Conservation (phyloP, 2,113 vertebrate genomes). For the Sebastes fasciatus region DNA sequence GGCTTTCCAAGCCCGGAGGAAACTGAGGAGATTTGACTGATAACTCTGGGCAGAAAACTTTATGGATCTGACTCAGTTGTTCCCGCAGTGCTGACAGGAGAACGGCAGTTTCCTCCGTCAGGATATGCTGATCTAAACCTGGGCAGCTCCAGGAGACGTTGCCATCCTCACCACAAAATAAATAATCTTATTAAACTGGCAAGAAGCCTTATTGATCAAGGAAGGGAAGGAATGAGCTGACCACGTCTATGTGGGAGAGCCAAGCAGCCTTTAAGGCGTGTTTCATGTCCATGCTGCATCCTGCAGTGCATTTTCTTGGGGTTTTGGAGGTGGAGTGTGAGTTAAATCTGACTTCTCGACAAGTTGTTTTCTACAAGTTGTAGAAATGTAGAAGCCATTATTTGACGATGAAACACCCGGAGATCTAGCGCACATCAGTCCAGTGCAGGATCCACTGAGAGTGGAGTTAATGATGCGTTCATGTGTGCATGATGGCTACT, state of each 20-base stretch:
- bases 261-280: not conserved
- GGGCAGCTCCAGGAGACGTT: constrained; percentile 9
- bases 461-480: too few species aligned
- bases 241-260: not conserved
- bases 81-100: constrained; percentile 8
- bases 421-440: not conserved
- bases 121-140: constrained; percentile 24
- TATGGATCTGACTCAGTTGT: constrained; percentile 24
- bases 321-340: constrained; percentile 15
- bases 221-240: not conserved
- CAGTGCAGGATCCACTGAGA: not conserved
- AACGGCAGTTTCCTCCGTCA: constrained; percentile 7
- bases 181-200: not conserved
- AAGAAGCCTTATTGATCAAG: constrained; percentile 7
- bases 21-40: constrained; percentile 42
- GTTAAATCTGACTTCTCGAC: not conserved
- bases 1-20: constrained; percentile 9
- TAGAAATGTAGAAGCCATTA: not conserved
- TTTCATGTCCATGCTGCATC: not conserved
- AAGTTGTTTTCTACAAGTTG: not conserved
- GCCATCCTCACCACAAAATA: constrained; percentile 11
- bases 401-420: not conserved
- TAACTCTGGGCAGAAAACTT: constrained; percentile 38
- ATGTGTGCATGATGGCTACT: not conserved
- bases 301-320: not conserved